Percentiles rank a stretch among this genome's conserved stretches.
Conservation (phyloP, 2,888 invertebrate species). For the Chouioia cunea region DNA sequence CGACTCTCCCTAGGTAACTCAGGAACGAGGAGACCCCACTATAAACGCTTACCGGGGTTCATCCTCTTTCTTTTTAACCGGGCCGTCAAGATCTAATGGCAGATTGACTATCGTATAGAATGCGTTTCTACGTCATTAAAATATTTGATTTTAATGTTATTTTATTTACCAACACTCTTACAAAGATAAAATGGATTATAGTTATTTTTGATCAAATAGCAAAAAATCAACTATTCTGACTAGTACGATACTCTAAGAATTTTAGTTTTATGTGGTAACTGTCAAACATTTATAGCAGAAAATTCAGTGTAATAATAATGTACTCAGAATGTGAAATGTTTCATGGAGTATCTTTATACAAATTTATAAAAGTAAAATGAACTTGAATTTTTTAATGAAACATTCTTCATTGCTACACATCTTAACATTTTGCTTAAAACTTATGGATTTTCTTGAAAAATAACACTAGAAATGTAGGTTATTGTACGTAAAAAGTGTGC, state of each 20-base stretch:
- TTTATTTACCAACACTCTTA: too few species aligned
- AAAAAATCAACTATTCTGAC: too few species aligned
- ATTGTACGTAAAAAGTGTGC: neutral
- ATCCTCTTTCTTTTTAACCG: too few species aligned
- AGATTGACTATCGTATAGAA: slow-evolving; percentile 13
- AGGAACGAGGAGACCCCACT: slow-evolving; percentile 63
- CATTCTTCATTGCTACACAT: too few species aligned
- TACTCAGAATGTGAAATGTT: neutral
- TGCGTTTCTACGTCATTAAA: too few species aligned
- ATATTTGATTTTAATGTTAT: too few species aligned
- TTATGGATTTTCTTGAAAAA: too few species aligned
- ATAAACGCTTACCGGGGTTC: slow-evolving; percentile 41
- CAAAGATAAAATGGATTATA: too few species aligned
- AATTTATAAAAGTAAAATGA: neutral
- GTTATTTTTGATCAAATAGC: neutral
- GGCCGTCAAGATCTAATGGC: too few species aligned
- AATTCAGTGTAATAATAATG: neutral
- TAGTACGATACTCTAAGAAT: too few species aligned
- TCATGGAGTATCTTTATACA: neutral
- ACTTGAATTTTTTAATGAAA: too few species aligned
- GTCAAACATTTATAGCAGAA: neutral
- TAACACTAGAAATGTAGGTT: neutral
- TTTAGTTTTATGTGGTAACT: neutral
- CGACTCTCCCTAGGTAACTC: slow-evolving; percentile 65
- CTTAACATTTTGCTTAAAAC: too few species aligned